phyloP scores from a whole-genome alignment of 2,113 vertebrate species.

The Plecturocebus donacophilus region DNA sequence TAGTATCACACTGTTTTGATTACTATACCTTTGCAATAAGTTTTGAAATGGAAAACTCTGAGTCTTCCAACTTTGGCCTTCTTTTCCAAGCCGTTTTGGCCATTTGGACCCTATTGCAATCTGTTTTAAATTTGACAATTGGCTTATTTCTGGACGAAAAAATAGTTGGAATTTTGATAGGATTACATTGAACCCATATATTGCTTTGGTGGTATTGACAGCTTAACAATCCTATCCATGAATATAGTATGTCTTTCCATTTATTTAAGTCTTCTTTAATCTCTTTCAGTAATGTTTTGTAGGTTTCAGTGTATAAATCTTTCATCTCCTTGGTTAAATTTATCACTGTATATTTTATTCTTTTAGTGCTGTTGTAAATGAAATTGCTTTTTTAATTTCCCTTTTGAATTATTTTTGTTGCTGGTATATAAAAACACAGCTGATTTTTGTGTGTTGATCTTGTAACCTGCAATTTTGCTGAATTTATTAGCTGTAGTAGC shows the following conservation, averaged over 20 bases:
- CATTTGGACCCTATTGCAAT: background rate
- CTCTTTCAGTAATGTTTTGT: background rate
- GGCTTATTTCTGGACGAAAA: background rate
- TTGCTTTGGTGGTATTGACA: background rate
- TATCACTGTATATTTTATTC: background rate
- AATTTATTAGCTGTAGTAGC: background rate
- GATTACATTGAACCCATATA: background rate
- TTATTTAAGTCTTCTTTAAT: background rate
- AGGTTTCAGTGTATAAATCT: background rate
- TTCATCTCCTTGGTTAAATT: background rate
- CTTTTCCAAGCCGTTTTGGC: background rate
- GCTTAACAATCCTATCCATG: background rate
- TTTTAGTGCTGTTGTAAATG: background rate
- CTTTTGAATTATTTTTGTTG: background rate
- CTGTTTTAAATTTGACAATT: background rate
- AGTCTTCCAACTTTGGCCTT: background rate
- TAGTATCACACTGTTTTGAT: background rate
- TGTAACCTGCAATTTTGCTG: background rate
- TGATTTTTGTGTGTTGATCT: background rate
- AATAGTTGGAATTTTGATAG: background rate
- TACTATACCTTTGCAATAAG: background rate
- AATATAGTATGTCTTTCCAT: background rate
- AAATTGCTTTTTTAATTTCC: background rate
- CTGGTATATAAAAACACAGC: background rate
- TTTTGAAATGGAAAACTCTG: background rate